Evolutionary conservation across 2,888 invertebrate species (phyloP).

Genomic region (Malacosoma neustria): DNA sequence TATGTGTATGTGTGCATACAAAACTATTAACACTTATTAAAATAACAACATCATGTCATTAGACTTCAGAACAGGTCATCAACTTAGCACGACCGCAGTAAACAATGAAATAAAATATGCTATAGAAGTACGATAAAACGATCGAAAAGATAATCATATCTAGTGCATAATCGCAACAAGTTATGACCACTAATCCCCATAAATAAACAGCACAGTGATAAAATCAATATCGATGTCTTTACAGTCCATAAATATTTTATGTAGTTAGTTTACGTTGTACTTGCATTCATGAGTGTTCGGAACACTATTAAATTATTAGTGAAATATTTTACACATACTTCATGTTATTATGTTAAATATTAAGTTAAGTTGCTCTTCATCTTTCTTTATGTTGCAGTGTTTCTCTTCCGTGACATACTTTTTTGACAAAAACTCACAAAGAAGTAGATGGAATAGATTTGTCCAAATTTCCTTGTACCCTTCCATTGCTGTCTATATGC

Average conservation of each 20-base stretch:
- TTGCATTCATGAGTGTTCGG: constrained; percentile 5
- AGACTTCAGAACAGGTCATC: not conserved
- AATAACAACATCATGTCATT: not conserved
- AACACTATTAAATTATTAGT: constrained; percentile 1
- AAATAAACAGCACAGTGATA: constrained; percentile 16
- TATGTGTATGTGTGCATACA: too few species aligned
- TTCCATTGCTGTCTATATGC: too few species aligned
- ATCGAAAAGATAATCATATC: not conserved
- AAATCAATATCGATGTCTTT: constrained; percentile 14
- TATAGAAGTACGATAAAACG: not conserved
- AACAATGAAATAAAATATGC: not conserved
- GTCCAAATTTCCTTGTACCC: too few species aligned
- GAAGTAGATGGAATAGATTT: too few species aligned
- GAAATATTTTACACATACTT: too few species aligned
- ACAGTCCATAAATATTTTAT: constrained; percentile 22
- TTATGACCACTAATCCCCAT: constrained; percentile 11
- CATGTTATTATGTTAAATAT: too few species aligned
- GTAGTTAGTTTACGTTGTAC: constrained; percentile 6
- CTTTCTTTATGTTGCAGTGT: too few species aligned
- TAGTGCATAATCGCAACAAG: not conserved
- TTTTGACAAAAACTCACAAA: too few species aligned
- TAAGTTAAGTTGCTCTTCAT: too few species aligned
- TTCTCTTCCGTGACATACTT: too few species aligned
- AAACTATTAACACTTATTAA: too few species aligned
- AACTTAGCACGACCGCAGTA: not conserved